phyloP scores from a whole-genome alignment of 2,888 invertebrate genomes.

The Dasysyrphus albostriatus region DNA sequence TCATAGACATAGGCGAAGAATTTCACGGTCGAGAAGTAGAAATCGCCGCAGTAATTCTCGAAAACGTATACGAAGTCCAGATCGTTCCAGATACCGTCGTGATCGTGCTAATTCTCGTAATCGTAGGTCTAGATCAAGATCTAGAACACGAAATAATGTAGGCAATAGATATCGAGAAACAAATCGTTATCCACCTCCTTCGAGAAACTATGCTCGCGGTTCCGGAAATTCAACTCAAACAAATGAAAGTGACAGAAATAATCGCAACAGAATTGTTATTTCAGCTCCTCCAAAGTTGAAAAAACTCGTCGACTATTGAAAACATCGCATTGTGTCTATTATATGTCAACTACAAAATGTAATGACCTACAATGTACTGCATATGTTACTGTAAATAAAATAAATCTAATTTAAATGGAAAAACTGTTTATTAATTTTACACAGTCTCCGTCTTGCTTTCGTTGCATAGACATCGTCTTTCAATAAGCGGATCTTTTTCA shows the following conservation, averaged over 20 bases:
- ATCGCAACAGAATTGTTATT: conserved; percentile 81
- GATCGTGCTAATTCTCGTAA: conserved; percentile 79
- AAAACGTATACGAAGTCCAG: conserved; percentile 78
- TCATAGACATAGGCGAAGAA: conserved; percentile 77
- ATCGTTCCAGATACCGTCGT: conserved; percentile 72
- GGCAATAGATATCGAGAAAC: conserved; percentile 72
- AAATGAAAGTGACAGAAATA: conserved; percentile 72
- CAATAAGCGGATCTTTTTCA: no score
- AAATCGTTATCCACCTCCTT: conserved; percentile 61
- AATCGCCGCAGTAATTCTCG: conserved; percentile 79
- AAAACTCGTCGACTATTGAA: conserved; percentile 82
- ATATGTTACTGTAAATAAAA: conserved; percentile 56
- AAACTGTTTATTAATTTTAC: no score
- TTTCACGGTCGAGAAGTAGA: conserved; percentile 80
- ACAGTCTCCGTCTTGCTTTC: no score
- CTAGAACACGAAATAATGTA: conserved; percentile 68
- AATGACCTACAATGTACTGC: conserved; percentile 12
- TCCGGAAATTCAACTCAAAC: conserved; percentile 51
- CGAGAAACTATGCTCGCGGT: conserved; percentile 46
- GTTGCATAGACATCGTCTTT: no score
- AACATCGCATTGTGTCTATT: conserved; percentile 23
- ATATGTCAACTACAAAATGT: background rate
- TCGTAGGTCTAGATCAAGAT: conserved; percentile 63
- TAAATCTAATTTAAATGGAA: background rate
- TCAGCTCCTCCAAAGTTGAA: conserved; percentile 82